A percentile compares a stretch with the other conserved stretches of the same genome.
These are phyloP conservation scores for Gopherus evgoodei DNA, from an alignment of 2,113 vertebrate genomes.

Conservation along the genomic window DNA sequence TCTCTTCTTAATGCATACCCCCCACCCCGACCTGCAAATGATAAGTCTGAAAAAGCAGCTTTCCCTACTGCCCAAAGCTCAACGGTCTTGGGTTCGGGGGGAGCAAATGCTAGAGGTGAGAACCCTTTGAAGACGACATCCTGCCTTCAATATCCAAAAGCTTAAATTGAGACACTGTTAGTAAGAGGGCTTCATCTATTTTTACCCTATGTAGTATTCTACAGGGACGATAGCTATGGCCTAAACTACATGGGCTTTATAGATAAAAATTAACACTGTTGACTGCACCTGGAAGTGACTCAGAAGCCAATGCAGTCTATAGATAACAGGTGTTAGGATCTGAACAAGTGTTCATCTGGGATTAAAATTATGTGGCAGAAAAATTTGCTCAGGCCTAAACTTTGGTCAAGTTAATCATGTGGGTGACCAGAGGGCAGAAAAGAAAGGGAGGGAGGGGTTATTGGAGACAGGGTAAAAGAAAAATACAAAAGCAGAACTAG, in stretches of 20 bases:
- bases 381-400: too few species aligned
- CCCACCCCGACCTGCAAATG: not conserved
- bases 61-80: accelerated
- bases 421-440: too few species aligned
- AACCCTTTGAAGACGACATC: not conserved
- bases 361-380: not conserved
- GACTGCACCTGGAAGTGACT: not conserved
- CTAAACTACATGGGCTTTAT: not conserved
- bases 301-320: not conserved
- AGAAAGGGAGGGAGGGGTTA: too few species aligned
- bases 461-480: too few species aligned
- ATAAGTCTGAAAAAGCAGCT: not conserved
- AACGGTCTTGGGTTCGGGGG: not conserved
- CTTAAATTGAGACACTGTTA: not conserved
- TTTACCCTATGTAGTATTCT: not conserved
- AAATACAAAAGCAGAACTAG: too few species aligned
- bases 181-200: not conserved
- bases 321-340: not conserved
- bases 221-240: not conserved
- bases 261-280: not conserved
- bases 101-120: not conserved
- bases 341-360: not conserved
- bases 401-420: too few species aligned
- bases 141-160: not conserved
- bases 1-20: not conserved